Evolutionary conservation across 2,797 vertebrate species (phyloP).

Genomic region (Malacoctenus gilli): DNA sequence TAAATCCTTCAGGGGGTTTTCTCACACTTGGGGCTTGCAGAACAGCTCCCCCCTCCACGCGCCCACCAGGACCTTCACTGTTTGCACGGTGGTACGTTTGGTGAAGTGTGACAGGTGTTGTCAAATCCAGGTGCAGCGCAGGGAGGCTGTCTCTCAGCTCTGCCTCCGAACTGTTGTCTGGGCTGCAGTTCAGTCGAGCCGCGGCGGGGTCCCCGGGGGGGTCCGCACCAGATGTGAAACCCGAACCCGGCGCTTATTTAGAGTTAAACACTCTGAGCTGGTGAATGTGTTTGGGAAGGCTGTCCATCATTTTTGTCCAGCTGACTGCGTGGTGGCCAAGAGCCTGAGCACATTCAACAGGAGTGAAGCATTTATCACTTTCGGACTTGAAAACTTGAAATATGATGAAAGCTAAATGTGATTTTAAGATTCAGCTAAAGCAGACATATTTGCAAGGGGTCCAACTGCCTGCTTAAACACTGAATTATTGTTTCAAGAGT

Average conservation of each 20-base stretch:
- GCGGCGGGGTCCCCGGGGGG: slow-evolving; percentile 12
- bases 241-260: slow-evolving; percentile 16
- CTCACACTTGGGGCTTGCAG: slow-evolving; percentile 1
- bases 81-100: slow-evolving; percentile 19
- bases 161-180: slow-evolving; percentile 37
- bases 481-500: too few relatives aligned
- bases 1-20: slow-evolving; percentile 2
- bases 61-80: not conserved
- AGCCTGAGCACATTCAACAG: slow-evolving; percentile 3
- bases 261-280: slow-evolving; percentile 26
- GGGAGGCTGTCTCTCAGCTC: slow-evolving; percentile 45
- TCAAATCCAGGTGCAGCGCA: slow-evolving; percentile 52
- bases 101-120: slow-evolving; percentile 62
- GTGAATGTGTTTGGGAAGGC: slow-evolving; percentile 7
- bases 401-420: too few relatives aligned
- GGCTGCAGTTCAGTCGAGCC: slow-evolving; percentile 46
- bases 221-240: slow-evolving; percentile 55
- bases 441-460: too few relatives aligned
- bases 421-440: too few relatives aligned
- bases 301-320: slow-evolving; percentile 14
- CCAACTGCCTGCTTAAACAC: too few relatives aligned
- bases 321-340: not conserved
- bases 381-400: slow-evolving; percentile 3
- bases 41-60: not conserved
- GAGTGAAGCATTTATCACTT: slow-evolving; percentile 8